Evolutionary conservation across 2,113 vertebrate genomes (phyloP).

Genomic region (Dolichotis patagonum): DNA sequence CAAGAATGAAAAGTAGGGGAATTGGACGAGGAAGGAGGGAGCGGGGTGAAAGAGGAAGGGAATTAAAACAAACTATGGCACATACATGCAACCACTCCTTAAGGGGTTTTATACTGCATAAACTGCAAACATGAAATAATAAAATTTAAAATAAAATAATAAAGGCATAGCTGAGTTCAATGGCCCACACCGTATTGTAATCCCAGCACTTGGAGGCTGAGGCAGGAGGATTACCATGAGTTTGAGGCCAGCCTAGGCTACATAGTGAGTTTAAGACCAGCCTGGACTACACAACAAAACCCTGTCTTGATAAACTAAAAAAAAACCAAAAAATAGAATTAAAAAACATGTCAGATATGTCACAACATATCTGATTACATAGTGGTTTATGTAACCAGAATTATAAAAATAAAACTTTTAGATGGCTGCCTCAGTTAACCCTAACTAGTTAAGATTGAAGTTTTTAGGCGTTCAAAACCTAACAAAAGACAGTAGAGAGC

Average conservation of each 20-base stretch:
- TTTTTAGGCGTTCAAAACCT: no score
- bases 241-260: no score
- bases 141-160: background rate
- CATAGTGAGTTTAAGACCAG: background rate
- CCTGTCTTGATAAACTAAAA: background rate
- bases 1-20: background rate
- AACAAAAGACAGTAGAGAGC: no score
- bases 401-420: background rate
- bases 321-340: background rate
- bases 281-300: background rate
- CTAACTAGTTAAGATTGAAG: background rate
- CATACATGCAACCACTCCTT: background rate
- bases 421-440: background rate
- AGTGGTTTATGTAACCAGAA: background rate
- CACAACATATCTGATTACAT: background rate
- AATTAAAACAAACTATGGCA: background rate
- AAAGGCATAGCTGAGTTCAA: background rate
- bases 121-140: background rate
- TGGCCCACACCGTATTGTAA: background rate
- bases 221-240: background rate
- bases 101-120: background rate
- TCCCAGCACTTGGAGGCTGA: background rate
- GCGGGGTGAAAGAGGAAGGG: background rate
- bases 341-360: background rate
- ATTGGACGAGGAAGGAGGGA: background rate